phyloP scores from a whole-genome alignment of 1,140 invertebrate species.

The Brachystomella parvula region DNA sequence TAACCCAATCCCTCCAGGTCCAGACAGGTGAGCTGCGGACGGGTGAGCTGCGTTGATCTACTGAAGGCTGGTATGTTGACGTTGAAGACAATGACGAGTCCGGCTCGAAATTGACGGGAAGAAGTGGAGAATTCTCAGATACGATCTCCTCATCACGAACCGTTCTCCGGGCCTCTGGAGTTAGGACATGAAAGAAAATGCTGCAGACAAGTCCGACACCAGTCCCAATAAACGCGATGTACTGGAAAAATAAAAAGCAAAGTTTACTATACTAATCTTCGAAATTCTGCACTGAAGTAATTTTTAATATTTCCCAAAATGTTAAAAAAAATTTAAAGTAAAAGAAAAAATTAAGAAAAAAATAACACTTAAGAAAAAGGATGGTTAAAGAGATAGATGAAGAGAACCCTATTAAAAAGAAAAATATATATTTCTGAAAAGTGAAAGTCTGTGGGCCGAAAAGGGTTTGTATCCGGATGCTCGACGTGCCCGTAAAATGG shows the following conservation, averaged over 20 bases:
- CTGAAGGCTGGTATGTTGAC: neutral
- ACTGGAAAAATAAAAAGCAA: conserved; percentile 44
- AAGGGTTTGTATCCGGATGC: too few species aligned
- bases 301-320: neutral
- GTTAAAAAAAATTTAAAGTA: neutral
- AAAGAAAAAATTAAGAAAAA: neutral
- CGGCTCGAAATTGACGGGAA: neutral
- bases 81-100: too few species aligned
- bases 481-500: too few species aligned
- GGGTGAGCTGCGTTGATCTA: neutral
- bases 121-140: neutral
- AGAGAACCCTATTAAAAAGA: neutral
- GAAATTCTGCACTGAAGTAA: too few species aligned
- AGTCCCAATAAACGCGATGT: conserved; percentile 51
- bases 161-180: neutral
- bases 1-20: neutral
- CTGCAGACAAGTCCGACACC: conserved; percentile 50
- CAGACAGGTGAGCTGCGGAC: neutral
- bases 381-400: neutral
- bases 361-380: conserved; percentile 17
- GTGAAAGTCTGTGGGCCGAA: too few species aligned
- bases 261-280: neutral
- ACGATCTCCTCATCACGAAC: neutral
- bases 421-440: neutral
- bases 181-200: conserved; percentile 51